Evolutionary conservation across 2,113 vertebrate genomes (phyloP).

Genomic region (Microcebus lehilahytsara): DNA sequence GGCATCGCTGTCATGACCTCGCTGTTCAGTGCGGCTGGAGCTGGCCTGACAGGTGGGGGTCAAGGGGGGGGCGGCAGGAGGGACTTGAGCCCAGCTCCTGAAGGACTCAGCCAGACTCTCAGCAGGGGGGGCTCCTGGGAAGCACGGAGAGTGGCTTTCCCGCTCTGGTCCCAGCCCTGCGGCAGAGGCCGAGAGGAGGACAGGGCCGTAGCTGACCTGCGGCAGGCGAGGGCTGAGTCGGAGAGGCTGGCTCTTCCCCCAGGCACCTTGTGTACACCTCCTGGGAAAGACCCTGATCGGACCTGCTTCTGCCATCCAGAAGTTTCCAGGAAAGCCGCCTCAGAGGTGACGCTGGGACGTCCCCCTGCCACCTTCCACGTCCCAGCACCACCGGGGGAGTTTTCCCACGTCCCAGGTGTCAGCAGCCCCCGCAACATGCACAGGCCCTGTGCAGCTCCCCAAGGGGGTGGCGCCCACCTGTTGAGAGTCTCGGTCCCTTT

Average conservation of each 20-base stretch:
- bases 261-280: background rate
- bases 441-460: background rate
- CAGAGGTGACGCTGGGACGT: accelerated
- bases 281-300: background rate
- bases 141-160: accelerated
- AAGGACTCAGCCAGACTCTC: background rate
- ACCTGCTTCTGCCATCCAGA: background rate
- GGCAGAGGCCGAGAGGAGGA: background rate
- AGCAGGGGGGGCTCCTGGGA: background rate
- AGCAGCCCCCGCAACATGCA: background rate
- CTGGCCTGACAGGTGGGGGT: slow-evolving; percentile 92
- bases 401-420: background rate
- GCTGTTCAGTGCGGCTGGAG: slow-evolving; percentile 95
- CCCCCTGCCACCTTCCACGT: accelerated
- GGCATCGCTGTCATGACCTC: slow-evolving; percentile 97
- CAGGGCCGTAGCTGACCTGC: accelerated
- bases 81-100: background rate
- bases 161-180: background rate
- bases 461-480: accelerated
- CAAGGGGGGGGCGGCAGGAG: accelerated
- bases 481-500: background rate
- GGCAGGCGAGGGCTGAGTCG: background rate
- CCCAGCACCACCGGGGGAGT: background rate
- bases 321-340: background rate
- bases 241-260: background rate